Evolutionary conservation across 2,888 invertebrate species (phyloP), one percentile per base, ranked within the genome.

Genomic region (Dexiosoma caninum): DNA sequence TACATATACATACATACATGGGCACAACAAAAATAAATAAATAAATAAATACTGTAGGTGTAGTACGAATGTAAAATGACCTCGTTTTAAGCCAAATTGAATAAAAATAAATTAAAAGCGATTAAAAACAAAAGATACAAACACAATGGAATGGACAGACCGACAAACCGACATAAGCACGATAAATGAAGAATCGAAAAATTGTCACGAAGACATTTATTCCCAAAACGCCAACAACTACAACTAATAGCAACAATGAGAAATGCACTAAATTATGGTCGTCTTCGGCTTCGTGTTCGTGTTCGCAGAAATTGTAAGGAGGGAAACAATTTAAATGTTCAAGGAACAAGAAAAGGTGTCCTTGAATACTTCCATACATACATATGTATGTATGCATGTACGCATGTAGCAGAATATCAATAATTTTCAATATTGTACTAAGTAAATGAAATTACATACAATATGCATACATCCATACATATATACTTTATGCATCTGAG

Each of bases 61-160:
- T n/a, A 59, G 62, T 57, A 76, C 35, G 71, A 64, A 57, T 57
- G 77, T 64, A 57, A 81, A 77, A 77, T 77, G 77, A 77, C 81
- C 81, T 77, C 77, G 81, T 77, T 81, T 81, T 77, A 81, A 77
- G 81, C 81, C 81, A 77, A 70, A 72, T 70, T 69, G 70, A 77
- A 72, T 76, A 76, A 76, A 81, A 69, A 69, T 57, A 70, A 64
- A 79, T 70, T 44, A 69, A 67, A 64, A 62, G 67, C 60, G 53
- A 72, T 35, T 69, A 69, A 77, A 81, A 72, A 64, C 71, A 81
- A 72, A 81, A 60, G 72, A 76, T 46, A 55, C 53, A 74, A 53
- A 71, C 35, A 74, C 75, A 66, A 66, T 69, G 49, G 35, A 53
- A 53, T 44, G 10, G 32, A 57, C 66, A 21, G 42, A 78, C 53